A percentile compares a stretch with the other conserved stretches of the same genome.
These are phyloP conservation scores for Peribatodes rhomboidaria DNA, from an alignment of 2,888 invertebrate genomes.

Conservation along the genomic window DNA sequence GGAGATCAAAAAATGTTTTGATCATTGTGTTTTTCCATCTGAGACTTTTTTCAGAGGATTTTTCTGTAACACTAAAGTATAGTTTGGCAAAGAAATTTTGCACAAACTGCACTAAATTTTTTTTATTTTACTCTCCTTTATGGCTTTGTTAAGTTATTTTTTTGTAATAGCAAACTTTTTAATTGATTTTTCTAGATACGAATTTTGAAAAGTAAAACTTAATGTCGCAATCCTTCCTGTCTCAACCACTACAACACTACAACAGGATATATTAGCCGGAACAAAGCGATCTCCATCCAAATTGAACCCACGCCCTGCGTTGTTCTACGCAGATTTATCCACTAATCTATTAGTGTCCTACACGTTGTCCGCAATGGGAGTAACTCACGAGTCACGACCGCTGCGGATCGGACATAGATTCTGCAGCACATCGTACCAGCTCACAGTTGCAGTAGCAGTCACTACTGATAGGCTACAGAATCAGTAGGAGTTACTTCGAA, in stretches of 20 bases:
- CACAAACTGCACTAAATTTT: too few species aligned
- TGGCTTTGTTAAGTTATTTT: too few species aligned
- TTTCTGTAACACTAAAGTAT: too few species aligned
- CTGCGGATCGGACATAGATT: slow-evolving; percentile 5
- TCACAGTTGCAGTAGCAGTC: neutral
- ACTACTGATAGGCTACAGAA: neutral
- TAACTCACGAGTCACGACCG: slow-evolving; percentile 7
- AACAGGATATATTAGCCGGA: neutral
- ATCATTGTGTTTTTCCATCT: too few species aligned
- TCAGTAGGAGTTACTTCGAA: neutral
- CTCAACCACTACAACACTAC: neutral
- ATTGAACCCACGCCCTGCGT: neutral
- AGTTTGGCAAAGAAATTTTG: too few species aligned
- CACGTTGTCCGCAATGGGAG: slow-evolving; percentile 24
- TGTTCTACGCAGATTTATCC: neutral
- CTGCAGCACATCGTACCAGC: neutral
- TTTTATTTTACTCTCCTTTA: too few species aligned
- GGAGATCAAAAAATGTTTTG: too few species aligned
- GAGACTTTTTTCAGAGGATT: too few species aligned
- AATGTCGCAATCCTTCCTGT: too few species aligned
- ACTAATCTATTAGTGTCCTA: neutral
- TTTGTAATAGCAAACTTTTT: too few species aligned
- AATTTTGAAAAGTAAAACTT: too few species aligned
- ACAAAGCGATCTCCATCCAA: neutral
- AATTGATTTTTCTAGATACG: too few species aligned